Base-by-base conservation (phyloP, 2,113 vertebrate genomes). In the Gavia stellata region DNA sequence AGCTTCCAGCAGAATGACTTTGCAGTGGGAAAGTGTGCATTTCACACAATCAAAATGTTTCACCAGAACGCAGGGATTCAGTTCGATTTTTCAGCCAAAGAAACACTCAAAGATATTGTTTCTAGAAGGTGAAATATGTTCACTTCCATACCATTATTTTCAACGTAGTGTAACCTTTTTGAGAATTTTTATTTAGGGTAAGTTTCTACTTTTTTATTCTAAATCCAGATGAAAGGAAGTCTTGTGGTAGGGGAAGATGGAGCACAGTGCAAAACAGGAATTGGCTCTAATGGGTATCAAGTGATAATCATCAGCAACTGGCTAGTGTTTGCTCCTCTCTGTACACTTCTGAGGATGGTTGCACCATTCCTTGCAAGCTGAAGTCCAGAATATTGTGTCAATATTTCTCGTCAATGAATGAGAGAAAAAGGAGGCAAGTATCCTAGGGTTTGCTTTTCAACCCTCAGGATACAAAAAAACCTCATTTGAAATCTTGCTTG, bases 1-100 rank as follows among this genome's bases (percentile, higher is more conserved):
- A 63, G 63, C 66, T 73, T 93, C 84, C 84, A 95, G 75, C 18
- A 75, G 42, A 91, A 95, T 63, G 53, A 80, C 68, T 96, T 97
- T 94, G 78, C 89, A 91, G 86, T 68, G 84, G 49, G 73, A 72
- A 95, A 92, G 70, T 44, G 36, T 29, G 36, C 25, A n/a, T 94
- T 95, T 89, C 62, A 80, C 23, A 53, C 77, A 79, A 89, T 75
- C 53, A 82, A 80, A 91, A 79, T 82, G 58, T 61, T 87, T 84
- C 53, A 58, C 38, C 6, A 17, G n/a, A 87, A 81, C 4, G 2
- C 42, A 85, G 47, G 25, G 61, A 73, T 94, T 85, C 73, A 8
- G 33, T 58, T 89, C 0, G 5, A 34, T 56, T 81, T 92, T 84
- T 79, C 2, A 2, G 53, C 62, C 61, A 52, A 79, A 82, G 56